Evolutionary conservation across 2,888 invertebrate genomes (phyloP), one percentile per base, ranked within the genome.

Genomic region (Tetranychus truncatus): DNA sequence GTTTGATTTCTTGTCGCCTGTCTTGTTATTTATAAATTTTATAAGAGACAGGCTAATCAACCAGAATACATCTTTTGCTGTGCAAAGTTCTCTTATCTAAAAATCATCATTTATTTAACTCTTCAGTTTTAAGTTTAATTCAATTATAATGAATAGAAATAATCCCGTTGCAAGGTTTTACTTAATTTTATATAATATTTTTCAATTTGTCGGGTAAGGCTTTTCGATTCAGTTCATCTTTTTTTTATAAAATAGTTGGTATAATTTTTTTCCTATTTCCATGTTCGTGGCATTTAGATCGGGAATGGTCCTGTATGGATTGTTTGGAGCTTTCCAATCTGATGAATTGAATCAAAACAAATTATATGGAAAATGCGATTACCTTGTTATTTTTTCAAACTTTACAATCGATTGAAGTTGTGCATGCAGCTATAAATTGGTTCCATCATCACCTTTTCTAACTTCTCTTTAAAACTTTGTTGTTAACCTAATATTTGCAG

Each of bases 391-490:
- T 74, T 2, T 75, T 78, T 73, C 76, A 76, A 45, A 75, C 77
- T 11, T 71, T 75, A 44, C 75, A 77, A 69, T 15, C 74, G 21
- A 69, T 79, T 21, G 75, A 79, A 78, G 78, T 79, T 11, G 6
- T 78, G 18, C 79, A 79, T 72, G 76, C 77, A 46, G 69, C 78
- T 11, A 15, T 79, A 55, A 74, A 34, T 55, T 79, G 69, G 79
- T 79, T 45, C 77, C 77, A 45, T 77, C 79, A 6, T 76, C 75
- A 72, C 74, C 78, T 45, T 24, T 78, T 44, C 67, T 94, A 45
- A 95, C 95, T 1, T 85, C 88, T 5, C 88, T 90, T 82, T 95
- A 95, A 86, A 91, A 95, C 21, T 86, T 88, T 73, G 96, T 34
- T 5, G 3, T 34, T 34, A 3, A 34, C 34, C 34, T 34, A 34